phyloP scores from a whole-genome alignment of 2,797 vertebrate species.

The Garrulus glandarius region DNA sequence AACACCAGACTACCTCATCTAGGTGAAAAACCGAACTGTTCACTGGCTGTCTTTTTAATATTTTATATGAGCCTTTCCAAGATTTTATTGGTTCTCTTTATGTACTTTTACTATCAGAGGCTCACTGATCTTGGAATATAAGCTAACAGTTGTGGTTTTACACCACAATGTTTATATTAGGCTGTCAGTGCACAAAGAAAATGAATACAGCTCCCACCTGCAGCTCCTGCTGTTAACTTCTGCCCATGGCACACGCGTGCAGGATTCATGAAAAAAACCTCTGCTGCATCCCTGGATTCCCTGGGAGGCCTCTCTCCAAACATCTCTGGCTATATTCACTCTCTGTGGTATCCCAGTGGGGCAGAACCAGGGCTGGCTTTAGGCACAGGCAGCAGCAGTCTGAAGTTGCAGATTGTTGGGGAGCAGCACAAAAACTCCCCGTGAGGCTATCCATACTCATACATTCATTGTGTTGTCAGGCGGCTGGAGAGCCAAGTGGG shows the following conservation, averaged over 20 bases:
- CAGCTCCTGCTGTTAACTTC: background rate
- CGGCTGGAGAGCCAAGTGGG: background rate
- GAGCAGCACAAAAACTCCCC: background rate
- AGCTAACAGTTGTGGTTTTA: slow-evolving; percentile 53
- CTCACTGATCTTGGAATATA: slow-evolving; percentile 28
- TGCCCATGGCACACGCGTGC: background rate
- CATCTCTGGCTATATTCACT: background rate
- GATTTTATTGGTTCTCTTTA: background rate
- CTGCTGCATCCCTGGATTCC: background rate
- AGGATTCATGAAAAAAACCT: background rate
- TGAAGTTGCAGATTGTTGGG: background rate
- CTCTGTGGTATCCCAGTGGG: background rate
- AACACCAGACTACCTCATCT: background rate
- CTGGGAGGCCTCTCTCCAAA: slow-evolving; percentile 6
- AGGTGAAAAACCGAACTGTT: background rate
- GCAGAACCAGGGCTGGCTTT: background rate
- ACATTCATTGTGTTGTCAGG: accelerated
- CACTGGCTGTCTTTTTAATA: background rate
- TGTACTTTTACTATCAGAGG: slow-evolving; percentile 5
- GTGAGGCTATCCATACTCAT: background rate
- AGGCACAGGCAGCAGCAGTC: background rate
- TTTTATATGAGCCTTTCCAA: background rate
- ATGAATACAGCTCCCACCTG: slow-evolving; percentile 31
- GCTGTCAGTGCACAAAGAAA: slow-evolving; percentile 25
- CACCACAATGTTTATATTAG: slow-evolving; percentile 35